A percentile compares a stretch with the other conserved stretches of the same genome.
These are phyloP conservation scores for Lonchura striata DNA, from an alignment of 2,113 vertebrate genomes.

Conservation along the genomic window DNA sequence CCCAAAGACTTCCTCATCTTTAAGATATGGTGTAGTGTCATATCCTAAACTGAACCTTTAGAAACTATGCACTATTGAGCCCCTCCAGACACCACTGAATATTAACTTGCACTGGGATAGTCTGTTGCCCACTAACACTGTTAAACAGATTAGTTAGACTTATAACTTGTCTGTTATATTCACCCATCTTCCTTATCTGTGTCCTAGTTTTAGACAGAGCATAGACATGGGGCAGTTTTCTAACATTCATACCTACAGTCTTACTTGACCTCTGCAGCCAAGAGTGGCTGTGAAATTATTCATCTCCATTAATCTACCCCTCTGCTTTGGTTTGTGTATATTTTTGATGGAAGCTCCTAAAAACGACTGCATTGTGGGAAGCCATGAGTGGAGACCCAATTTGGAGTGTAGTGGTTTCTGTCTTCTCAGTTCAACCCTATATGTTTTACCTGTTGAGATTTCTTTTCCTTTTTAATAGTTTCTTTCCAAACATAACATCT, in stretches of 20 bases:
- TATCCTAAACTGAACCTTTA: background rate
- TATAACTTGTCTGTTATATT: background rate
- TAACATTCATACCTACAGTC: background rate
- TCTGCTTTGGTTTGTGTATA: background rate
- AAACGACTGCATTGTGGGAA: background rate
- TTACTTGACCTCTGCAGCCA: background rate
- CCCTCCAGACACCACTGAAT: background rate
- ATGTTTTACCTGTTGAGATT: background rate
- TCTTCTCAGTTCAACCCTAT: background rate
- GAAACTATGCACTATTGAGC: background rate
- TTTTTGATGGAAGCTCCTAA: background rate
- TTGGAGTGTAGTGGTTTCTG: background rate
- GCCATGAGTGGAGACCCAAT: background rate
- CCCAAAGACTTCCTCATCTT: background rate
- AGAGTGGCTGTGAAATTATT: background rate
- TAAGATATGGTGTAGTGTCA: background rate
- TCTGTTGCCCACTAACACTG: background rate
- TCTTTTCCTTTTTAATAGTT: background rate
- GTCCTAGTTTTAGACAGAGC: background rate
- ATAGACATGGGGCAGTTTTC: background rate
- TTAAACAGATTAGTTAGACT: background rate
- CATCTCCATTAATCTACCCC: background rate
- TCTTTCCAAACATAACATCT: background rate
- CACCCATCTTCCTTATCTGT: background rate
- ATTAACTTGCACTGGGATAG: background rate